A percentile compares a stretch with the other conserved stretches of the same genome.
These are phyloP conservation scores for Cairina moschata DNA, from an alignment of 2,113 vertebrate genomes.

Conservation along the genomic window DNA sequence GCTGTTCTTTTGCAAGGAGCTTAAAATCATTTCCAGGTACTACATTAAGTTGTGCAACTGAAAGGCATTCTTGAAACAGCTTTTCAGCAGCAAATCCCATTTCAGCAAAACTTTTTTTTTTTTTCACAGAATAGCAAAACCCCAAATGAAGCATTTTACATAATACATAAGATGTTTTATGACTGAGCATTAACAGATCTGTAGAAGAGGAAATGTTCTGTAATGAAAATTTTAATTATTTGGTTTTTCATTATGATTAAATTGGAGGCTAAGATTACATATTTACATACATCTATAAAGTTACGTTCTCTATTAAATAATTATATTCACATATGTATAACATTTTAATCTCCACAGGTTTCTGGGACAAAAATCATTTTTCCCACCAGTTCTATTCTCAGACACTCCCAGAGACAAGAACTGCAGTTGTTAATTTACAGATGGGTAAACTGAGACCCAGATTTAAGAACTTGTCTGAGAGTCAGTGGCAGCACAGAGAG, in stretches of 20 bases:
- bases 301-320: neutral
- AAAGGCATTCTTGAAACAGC: neutral
- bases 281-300: neutral
- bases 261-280: neutral
- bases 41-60: neutral
- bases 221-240: neutral
- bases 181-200: neutral
- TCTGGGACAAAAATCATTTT: neutral
- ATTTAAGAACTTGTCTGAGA: neutral
- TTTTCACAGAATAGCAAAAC: neutral
- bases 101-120: neutral
- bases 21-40: neutral
- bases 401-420: neutral
- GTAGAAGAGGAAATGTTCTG: neutral
- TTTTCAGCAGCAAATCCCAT: neutral
- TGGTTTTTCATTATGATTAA: neutral
- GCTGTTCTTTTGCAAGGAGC: neutral
- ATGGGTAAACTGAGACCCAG: neutral
- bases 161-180: neutral
- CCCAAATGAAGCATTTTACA: neutral
- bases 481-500: neutral
- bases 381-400: neutral
- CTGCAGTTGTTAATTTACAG: neutral
- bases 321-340: neutral
- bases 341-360: neutral